phyloP scores from a whole-genome alignment of 2,888 invertebrate species.

The Eupelmus urozonus region DNA sequence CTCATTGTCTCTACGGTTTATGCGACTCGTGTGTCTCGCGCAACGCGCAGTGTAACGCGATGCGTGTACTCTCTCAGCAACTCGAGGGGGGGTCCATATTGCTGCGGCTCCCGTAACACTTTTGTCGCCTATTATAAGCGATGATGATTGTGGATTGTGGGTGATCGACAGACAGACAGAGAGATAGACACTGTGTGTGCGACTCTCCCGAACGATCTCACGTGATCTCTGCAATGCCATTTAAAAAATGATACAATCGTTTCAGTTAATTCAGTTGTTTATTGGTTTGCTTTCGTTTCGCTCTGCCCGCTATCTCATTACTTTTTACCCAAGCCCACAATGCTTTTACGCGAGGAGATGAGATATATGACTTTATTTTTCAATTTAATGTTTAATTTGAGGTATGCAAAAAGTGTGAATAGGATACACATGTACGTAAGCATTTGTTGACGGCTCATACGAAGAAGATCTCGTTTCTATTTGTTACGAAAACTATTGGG shows the following conservation, averaged over 20 bases:
- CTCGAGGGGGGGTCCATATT: too few species aligned
- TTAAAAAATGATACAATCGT: conserved; percentile 66
- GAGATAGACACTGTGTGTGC: conserved; percentile 40
- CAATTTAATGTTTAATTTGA: too few species aligned
- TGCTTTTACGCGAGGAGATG: neutral
- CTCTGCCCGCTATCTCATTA: neutral
- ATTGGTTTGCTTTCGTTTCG: neutral
- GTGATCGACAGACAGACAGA: conserved; percentile 47
- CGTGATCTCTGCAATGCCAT: conserved; percentile 75
- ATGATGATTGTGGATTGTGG: conserved; percentile 57
- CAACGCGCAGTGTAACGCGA: too few species aligned
- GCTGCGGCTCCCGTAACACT: too few species aligned
- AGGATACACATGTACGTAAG: too few species aligned
- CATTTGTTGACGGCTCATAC: too few species aligned
- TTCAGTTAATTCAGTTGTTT: neutral
- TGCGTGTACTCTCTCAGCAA: too few species aligned
- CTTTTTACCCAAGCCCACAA: neutral
- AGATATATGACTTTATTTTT: too few species aligned
- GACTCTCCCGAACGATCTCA: conserved; percentile 51
- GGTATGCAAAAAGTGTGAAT: neutral
- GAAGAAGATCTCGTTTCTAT: too few species aligned
- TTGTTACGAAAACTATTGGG: too few species aligned
- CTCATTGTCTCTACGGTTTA: too few species aligned
- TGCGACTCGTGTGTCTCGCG: too few species aligned
- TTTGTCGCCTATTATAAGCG: conserved; percentile 50